A percentile compares a stretch with the other conserved stretches of the same genome.
Evolutionary conservation across 2,797 vertebrate genomes (phyloP).

Genomic region (Ptychobarbus kaznakovi): DNA sequence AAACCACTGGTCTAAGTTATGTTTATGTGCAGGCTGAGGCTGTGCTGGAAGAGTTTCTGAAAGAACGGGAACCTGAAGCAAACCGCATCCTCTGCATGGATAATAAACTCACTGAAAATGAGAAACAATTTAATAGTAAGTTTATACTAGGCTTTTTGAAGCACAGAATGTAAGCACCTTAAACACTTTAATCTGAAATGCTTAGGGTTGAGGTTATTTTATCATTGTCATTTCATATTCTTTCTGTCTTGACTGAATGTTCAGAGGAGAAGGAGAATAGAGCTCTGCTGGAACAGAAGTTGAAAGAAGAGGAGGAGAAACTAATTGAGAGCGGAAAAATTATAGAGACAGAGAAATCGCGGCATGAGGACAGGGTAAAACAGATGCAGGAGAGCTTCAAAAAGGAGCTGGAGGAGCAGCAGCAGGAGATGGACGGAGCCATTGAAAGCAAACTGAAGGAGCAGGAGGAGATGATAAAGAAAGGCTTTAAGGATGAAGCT

Average conservation of each 20-base stretch:
- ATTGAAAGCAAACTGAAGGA: constrained; percentile 60
- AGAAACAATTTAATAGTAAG: constrained; percentile 59
- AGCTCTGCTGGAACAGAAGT: constrained; percentile 56
- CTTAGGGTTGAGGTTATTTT: neutral
- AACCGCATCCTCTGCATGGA: constrained; percentile 60
- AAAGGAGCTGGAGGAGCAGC: constrained; percentile 41
- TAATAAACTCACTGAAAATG: constrained; percentile 54
- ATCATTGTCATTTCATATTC: neutral
- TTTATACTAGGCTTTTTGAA: neutral
- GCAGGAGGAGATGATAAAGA: constrained; percentile 55
- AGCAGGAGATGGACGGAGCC: constrained; percentile 52
- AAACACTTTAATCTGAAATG: too few species aligned
- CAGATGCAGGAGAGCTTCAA: constrained; percentile 52
- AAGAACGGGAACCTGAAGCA: constrained; percentile 49
- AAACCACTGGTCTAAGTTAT: neutral
- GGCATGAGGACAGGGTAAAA: constrained; percentile 46
- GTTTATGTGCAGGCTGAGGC: constrained; percentile 60
- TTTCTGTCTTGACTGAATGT: neutral
- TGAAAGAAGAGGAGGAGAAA: constrained; percentile 55
- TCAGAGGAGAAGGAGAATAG: constrained; percentile 54
- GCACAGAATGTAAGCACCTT: too few species aligned
- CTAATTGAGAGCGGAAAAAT: constrained; percentile 37
- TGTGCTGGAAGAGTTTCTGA: constrained; percentile 59
- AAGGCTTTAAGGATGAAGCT: constrained; percentile 55
- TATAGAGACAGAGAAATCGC: constrained; percentile 43